Evolutionary conservation across 2,797 vertebrate genomes (phyloP).

Genomic region (Smutsia temminckii): DNA sequence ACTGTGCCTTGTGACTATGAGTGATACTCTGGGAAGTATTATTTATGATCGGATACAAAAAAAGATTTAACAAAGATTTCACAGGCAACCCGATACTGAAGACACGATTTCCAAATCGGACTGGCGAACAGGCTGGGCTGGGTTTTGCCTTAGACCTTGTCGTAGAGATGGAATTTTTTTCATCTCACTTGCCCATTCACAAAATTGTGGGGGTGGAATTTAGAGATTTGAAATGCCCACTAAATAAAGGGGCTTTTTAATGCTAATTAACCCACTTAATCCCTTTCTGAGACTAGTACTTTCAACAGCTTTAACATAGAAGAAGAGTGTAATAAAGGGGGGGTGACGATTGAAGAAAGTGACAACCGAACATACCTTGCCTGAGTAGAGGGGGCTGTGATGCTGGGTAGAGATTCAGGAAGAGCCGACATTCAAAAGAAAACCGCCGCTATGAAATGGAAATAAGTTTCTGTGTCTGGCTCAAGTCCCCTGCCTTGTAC

Average conservation of each 20-base stretch:
- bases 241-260: slow-evolving; percentile 61
- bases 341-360: slow-evolving; percentile 32
- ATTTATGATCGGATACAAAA: slow-evolving; percentile 58
- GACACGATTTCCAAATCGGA: slow-evolving; percentile 47
- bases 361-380: not conserved
- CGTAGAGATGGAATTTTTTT: not conserved
- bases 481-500: slow-evolving; percentile 3
- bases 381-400: not conserved
- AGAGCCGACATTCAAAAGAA: slow-evolving; percentile 38
- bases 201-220: not conserved
- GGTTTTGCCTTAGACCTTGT: not conserved
- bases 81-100: slow-evolving; percentile 53
- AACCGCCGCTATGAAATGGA: not conserved
- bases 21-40: slow-evolving; percentile 57
- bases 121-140: not conserved
- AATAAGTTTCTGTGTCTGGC: slow-evolving; percentile 40
- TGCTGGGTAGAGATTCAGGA: not conserved
- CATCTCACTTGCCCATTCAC: slow-evolving; percentile 31
- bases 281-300: slow-evolving; percentile 41
- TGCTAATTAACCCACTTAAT: slow-evolving; percentile 52
- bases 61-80: slow-evolving; percentile 64
- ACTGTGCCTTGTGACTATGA: slow-evolving; percentile 60
- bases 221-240: slow-evolving; percentile 57
- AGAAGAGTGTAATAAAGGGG: slow-evolving; percentile 29
- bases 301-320: slow-evolving; percentile 47